Evolutionary conservation across 2,888 invertebrate species (phyloP), one percentile per base, ranked within the genome.

Genomic region (Danaus chrysippus): DNA sequence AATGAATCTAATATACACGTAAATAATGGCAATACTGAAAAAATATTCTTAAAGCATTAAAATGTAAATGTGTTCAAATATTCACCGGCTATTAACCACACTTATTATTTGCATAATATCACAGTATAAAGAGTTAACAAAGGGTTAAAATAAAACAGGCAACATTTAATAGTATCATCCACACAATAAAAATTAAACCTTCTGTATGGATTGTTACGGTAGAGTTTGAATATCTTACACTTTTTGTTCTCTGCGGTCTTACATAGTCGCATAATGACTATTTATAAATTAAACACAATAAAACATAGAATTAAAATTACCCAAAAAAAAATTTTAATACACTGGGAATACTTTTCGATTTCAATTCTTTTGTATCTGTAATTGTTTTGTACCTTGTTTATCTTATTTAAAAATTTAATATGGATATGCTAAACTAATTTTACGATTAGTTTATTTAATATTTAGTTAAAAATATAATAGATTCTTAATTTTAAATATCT

Each of bases 171-270:
- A 67, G 64, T 67, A 46, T 46, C 61, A 64, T 61, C 64, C 64
- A 56, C 64, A 64, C 46, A 60, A 62, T 67, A 67, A 67, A 67
- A 67, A 58, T 55, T n/a, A 64, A 63, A 62, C 54, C 58, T 66
- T 68, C 66, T 61, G 59, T 61, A 60, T 59, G n/a, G 42, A 49
- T 67, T 59, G 64, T 62, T 61, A 46, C 46, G 46, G n/a, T n/a
- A n/a, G n/a, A 46, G 64, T 59, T 53, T 56, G 60, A 62, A 66
- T 60, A 64, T 67, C 64, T 64, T 64, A 67, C 66, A 67, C 58
- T 67, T 67, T 67, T 67, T 58, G 66, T 62, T 60, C 11, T 49
- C 58, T 64, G 66, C 58, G 64, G 66, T 58, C 58, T 41, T 13
- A 58, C 15, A 58, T 41, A 41, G 13, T 59, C 17, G 41, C 34